Percentiles rank a stretch among this genome's conserved stretches.
phyloP scores from a whole-genome alignment of 2,113 vertebrate species.

The Pelecanus crispus region DNA sequence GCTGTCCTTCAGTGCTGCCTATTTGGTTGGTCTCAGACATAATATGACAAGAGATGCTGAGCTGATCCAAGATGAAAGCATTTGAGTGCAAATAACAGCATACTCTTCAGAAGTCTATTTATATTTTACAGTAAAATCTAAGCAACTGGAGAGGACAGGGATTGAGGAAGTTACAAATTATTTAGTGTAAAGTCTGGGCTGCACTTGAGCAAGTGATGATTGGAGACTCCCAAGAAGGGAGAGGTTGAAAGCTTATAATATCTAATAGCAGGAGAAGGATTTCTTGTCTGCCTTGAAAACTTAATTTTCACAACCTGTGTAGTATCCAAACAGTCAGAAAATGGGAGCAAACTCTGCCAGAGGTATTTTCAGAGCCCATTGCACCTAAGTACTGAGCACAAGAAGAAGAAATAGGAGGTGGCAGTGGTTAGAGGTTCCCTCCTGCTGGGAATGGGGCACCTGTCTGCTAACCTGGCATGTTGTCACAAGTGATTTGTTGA shows the following conservation, averaged over 20 bases:
- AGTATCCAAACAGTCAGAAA: background rate
- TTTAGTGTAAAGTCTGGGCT: background rate
- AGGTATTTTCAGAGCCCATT: background rate
- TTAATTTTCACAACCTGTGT: background rate
- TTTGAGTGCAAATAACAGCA: background rate
- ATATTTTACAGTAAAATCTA: background rate
- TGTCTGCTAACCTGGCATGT: background rate
- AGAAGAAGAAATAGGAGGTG: background rate
- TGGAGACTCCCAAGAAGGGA: background rate
- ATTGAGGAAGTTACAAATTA: background rate
- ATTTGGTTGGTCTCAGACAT: background rate
- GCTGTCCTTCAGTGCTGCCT: background rate
- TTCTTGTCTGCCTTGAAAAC: background rate
- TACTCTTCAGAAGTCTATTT: background rate
- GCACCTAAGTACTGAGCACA: background rate
- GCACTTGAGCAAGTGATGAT: background rate
- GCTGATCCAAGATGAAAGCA: background rate
- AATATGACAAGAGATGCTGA: background rate
- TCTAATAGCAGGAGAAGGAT: background rate
- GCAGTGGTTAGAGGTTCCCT: background rate
- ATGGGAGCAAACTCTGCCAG: background rate
- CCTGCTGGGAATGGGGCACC: background rate
- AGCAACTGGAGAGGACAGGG: background rate
- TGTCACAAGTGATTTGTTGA: background rate
- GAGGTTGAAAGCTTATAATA: background rate